Percentiles rank a stretch among this genome's conserved stretches.
These are phyloP conservation scores for Calcarius lapponicus DNA, from an alignment of 2,797 vertebrate genomes.

Conservation along the genomic window DNA sequence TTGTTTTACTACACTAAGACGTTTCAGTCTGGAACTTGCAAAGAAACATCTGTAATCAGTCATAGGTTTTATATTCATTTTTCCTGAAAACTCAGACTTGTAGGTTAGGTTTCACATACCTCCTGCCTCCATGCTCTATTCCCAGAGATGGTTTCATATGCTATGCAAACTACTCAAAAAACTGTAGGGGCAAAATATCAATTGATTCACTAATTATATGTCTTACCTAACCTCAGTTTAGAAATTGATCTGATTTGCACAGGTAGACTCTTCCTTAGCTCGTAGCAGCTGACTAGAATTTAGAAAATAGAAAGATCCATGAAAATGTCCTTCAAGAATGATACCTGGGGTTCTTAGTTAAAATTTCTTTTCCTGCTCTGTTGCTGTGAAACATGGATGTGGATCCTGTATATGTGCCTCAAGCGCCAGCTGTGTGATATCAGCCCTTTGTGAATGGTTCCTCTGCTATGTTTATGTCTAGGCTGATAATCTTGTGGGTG, in stretches of 20 bases:
- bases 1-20: not conserved
- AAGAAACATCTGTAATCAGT: not conserved
- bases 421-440: not conserved
- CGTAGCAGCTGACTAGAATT: not conserved
- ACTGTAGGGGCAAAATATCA: not conserved
- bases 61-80: not conserved
- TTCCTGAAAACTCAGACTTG: not conserved
- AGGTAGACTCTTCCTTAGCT: not conserved
- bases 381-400: accelerated
- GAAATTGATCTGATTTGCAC: not conserved
- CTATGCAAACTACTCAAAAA: not conserved
- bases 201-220: not conserved
- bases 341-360: not conserved
- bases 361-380: not conserved
- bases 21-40: not conserved
- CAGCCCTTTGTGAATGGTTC: not conserved
- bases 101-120: not conserved
- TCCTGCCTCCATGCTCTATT: not conserved
- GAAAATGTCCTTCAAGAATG: not conserved
- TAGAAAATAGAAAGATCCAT: not conserved
- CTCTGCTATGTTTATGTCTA: not conserved
- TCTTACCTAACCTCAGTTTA: not conserved
- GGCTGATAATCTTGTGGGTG: not conserved
- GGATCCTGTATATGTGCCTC: accelerated
- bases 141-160: not conserved